These are phyloP conservation scores for Thunnus maccoyii DNA, from an alignment of 2,113 vertebrate species.

Conservation along the genomic window DNA sequence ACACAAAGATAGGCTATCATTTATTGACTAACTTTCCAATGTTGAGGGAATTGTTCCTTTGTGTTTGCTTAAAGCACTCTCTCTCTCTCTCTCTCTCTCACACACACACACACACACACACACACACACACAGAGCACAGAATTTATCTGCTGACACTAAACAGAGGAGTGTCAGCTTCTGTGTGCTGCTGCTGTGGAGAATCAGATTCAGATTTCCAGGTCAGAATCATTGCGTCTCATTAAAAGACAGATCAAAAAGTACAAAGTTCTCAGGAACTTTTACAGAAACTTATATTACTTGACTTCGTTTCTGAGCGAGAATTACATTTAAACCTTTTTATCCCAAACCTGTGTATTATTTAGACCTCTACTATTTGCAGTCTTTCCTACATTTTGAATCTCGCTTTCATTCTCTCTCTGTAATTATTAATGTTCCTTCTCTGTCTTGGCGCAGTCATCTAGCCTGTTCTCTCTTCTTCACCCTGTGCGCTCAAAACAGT, in stretches of 20 bases:
- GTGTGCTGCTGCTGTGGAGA: conserved; percentile 4
- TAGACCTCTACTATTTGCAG: conserved; percentile 73
- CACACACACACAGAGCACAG: background rate
- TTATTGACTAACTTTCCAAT: background rate
- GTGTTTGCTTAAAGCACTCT: background rate
- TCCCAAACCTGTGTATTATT: conserved; percentile 73
- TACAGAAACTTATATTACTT: conserved; percentile 30
- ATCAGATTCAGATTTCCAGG: conserved; percentile 26
- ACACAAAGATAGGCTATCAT: background rate
- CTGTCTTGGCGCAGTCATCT: conserved; percentile 28
- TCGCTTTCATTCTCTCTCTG: conserved; percentile 53
- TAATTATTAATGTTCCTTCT: conserved; percentile 76
- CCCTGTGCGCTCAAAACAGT: conserved; percentile 14
- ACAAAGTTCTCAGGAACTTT: conserved; percentile 57
- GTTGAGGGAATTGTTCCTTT: background rate
- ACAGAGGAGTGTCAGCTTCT: background rate
- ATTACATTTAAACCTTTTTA: conserved; percentile 64
- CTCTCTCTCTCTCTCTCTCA: background rate
- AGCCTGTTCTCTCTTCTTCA: conserved; percentile 17
- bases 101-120: background rate
- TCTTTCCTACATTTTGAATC: conserved; percentile 73
- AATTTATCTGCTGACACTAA: conserved; percentile 18
- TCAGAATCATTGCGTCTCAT: conserved; percentile 31
- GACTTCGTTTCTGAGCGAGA: conserved; percentile 42
- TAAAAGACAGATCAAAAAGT: conserved; percentile 37